These are phyloP conservation scores for Drosophila melanogaster DNA, from an alignment of 1,140 invertebrate species.

Conservation along the genomic window DNA sequence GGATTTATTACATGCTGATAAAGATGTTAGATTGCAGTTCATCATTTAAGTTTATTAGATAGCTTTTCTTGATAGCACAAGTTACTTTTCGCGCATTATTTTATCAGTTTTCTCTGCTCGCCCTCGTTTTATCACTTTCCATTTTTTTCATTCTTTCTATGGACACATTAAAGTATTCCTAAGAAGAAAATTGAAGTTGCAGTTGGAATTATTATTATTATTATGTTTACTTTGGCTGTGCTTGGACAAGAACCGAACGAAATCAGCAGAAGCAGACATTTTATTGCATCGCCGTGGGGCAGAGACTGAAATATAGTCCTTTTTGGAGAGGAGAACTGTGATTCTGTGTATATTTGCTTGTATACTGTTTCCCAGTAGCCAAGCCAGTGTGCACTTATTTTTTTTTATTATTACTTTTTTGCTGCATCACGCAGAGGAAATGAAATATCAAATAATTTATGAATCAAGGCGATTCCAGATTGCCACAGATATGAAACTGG, in stretches of 20 bases:
- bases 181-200: conserved; percentile 44
- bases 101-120: not conserved
- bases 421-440: conserved; percentile 62
- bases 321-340: conserved; percentile 9
- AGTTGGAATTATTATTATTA: conserved; percentile 42
- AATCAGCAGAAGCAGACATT: conserved; percentile 33
- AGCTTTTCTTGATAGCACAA: not conserved
- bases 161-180: conserved; percentile 15
- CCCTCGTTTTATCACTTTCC: not conserved
- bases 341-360: conserved; percentile 20
- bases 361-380: conserved; percentile 3
- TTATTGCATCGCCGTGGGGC: conserved; percentile 56
- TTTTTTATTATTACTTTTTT: conserved; percentile 31
- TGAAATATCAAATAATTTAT: conserved; percentile 78
- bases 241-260: conserved; percentile 16
- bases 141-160: not conserved
- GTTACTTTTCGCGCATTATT: not conserved
- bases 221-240: conserved; percentile 66
- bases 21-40: not conserved
- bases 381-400: conserved; percentile 42
- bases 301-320: conserved; percentile 18
- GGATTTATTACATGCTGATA: not conserved
- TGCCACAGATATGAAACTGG: conserved; percentile 7
- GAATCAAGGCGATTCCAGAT: conserved; percentile 26
- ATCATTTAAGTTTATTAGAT: not conserved